Base-by-base conservation (phyloP, 2,113 vertebrate genomes). In the Charina bottae region DNA sequence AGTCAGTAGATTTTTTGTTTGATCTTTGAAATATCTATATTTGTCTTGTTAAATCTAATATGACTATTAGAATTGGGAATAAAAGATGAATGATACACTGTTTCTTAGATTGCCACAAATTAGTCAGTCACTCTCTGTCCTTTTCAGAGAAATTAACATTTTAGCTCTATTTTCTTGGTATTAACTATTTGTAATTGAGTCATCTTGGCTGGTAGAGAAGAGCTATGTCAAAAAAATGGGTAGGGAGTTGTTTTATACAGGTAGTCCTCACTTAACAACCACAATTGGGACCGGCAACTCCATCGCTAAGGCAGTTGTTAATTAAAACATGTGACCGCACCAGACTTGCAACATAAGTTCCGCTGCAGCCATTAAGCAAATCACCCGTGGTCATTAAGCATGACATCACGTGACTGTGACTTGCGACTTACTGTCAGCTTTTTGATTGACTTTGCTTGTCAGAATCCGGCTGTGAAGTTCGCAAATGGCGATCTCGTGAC, bases 41-140 rank as follows among this genome's bases (percentile, higher is more conserved):
- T 90, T 93, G 12, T 92, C 89, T 64, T 60, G 2, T 23, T 87
- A 58, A 72, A 72, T 37, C 6, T 19, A 72, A 72, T 17, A 72
- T 37, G n/a, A 37, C 15, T 72, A 19, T 72, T 72, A 72, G 15
- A 72, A 19, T 72, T 17, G n/a, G n/a, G 68, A 72, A 72, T 72
- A 72, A 72, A 72, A 72, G 68, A 49, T 49, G 49, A 49, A 49
- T 19, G 6, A 33, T 87, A 88, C 94, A 11, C 42, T 19, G 78
- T 93, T 96, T 95, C 95, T 87, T 58, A 83, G 92, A 91, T 95
- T 93, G 91, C 59, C 86, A 60, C 42, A 92, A 59, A 83, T 95
- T 4, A 89, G 90, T 88, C 72, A 23, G 58, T 94, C 89, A 93
- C 92, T 89, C 78, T 90, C 10, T 72, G n/a, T n/a, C n/a, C 0